Conservation (phyloP, 1,140 invertebrate species). For the Prorops nasuta region DNA sequence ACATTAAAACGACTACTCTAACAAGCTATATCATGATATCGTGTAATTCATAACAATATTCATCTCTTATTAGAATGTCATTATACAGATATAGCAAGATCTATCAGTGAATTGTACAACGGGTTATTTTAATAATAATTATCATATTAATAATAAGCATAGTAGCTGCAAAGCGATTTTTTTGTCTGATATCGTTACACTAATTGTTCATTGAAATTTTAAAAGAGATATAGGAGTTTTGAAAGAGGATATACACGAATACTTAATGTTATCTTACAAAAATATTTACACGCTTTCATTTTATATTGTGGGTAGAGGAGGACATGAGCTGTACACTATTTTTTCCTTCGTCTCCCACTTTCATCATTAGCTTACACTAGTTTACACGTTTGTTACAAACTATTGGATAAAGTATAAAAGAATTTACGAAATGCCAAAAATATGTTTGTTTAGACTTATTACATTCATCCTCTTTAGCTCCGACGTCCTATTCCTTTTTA, state of each 20-base stretch:
- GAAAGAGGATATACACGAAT: neutral
- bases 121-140: too few species aligned
- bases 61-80: conserved; percentile 22
- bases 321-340: conserved; percentile 27
- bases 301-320: neutral
- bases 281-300: conserved; percentile 33
- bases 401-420: conserved; percentile 32
- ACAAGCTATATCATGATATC: conserved; percentile 22
- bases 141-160: neutral
- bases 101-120: neutral
- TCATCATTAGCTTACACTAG: conserved; percentile 26
- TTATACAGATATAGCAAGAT: conserved; percentile 20
- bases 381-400: conserved; percentile 34
- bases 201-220: too few species aligned
- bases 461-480: neutral
- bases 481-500: neutral
- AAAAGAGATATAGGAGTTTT: conserved; percentile 5
- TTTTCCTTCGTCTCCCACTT: conserved; percentile 2
- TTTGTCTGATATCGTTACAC: neutral
- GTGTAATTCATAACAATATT: conserved; percentile 26
- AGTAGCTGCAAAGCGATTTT: conserved; percentile 1
- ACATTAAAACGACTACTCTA: conserved; percentile 38
- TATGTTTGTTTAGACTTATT: conserved; percentile 29
- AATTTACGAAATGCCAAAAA: conserved; percentile 34
- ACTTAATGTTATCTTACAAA: conserved; percentile 37